These are phyloP conservation scores for Allophyes oxyacanthae DNA, from an alignment of 2,888 invertebrate genomes.

Conservation along the genomic window DNA sequence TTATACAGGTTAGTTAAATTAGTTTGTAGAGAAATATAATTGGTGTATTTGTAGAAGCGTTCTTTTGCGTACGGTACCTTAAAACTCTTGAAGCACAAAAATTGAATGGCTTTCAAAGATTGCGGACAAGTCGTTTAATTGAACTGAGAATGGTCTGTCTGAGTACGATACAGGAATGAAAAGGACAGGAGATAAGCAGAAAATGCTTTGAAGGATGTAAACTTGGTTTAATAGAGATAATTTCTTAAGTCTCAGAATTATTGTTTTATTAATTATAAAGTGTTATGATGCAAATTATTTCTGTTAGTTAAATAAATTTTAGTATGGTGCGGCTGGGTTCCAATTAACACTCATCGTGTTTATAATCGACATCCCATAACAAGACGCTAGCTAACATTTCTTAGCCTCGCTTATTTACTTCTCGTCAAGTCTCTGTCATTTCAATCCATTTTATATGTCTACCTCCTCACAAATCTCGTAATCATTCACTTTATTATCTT, in stretches of 20 bases:
- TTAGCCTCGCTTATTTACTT: constrained; percentile 8
- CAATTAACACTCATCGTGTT: constrained; percentile 24
- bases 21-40: not conserved
- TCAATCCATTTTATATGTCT: not conserved
- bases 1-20: constrained; percentile 92
- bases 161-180: no score
- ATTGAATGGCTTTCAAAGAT: no score
- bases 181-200: no score
- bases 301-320: constrained; percentile 7
- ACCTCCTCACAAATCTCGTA: not conserved
- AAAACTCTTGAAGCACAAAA: no score
- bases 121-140: no score
- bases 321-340: constrained; percentile 9
- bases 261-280: constrained; percentile 23
- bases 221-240: not conserved
- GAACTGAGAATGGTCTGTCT: no score
- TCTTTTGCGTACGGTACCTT: no score
- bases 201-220: no score
- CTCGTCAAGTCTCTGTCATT: constrained; percentile 3
- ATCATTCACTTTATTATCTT: constrained; percentile 37
- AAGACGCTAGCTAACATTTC: constrained; percentile 8
- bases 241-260: constrained; percentile 7
- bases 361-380: constrained; percentile 6
- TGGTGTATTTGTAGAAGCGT: not conserved
- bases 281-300: constrained; percentile 7